Conservation (phyloP, 2,113 vertebrate genomes). For the Tragulus kanchil region DNA sequence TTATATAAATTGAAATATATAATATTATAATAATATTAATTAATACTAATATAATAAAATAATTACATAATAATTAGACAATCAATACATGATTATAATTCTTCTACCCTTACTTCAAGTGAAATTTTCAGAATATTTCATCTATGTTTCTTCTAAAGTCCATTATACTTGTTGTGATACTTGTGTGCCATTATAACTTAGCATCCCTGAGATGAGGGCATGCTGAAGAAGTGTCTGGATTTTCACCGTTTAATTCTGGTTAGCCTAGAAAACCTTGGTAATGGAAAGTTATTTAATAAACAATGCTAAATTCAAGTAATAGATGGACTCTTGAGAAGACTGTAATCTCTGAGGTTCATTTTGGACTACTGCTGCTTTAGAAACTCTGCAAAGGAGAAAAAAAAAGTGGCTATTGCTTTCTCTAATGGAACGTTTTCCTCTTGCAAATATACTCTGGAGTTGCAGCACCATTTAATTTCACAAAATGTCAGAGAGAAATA, state of each 20-base stretch:
- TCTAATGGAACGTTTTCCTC: neutral
- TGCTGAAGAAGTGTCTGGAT: neutral
- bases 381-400: conserved; percentile 10
- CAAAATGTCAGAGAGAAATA: conserved; percentile 43
- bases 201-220: neutral
- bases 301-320: neutral
- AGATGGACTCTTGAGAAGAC: neutral
- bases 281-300: neutral
- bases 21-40: no score
- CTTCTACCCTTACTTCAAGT: neutral
- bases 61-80: neutral
- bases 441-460: conserved; percentile 40
- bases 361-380: neutral
- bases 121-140: neutral
- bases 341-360: neutral
- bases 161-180: neutral
- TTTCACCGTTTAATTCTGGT: neutral
- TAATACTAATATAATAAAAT: no score
- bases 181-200: neutral
- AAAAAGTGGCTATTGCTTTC: neutral
- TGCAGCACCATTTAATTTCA: conserved; percentile 45
- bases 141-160: neutral
- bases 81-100: neutral
- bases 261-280: neutral
- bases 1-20: neutral